phyloP scores from a whole-genome alignment of 2,888 invertebrate species.

The Patella caerulea region DNA sequence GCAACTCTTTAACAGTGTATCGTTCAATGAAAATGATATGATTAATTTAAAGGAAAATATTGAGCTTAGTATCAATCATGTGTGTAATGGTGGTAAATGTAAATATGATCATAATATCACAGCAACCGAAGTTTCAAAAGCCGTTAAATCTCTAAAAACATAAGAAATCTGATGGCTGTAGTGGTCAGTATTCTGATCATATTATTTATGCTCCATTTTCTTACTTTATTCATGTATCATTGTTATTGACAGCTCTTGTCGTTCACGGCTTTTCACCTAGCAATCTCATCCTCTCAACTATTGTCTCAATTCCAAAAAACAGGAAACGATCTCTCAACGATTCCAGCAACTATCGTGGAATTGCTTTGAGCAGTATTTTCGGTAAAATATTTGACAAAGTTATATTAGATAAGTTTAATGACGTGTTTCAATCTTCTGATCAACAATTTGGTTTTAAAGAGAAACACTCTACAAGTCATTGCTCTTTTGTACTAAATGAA shows the following conservation, averaged over 20 bases:
- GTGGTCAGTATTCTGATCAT: not conserved
- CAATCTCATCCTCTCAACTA: not conserved
- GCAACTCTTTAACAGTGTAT: not conserved
- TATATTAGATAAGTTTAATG: not conserved
- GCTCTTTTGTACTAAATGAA: not conserved
- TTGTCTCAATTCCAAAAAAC: not conserved
- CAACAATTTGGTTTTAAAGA: not conserved
- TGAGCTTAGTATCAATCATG: not conserved
- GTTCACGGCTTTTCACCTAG: not conserved
- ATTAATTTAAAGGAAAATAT: not conserved
- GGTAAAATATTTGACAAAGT: not conserved
- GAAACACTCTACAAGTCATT: not conserved
- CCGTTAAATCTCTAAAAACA: not conserved
- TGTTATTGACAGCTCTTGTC: not conserved
- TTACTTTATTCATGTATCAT: not conserved
- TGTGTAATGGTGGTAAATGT: not conserved
- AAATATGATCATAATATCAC: not conserved
- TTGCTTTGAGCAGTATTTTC: not conserved
- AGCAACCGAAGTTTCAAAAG: not conserved
- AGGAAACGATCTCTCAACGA: not conserved
- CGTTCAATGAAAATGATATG: not conserved
- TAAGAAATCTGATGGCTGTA: not conserved
- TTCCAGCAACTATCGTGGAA: not conserved
- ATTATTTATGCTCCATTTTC: not conserved
- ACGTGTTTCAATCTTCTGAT: not conserved